A percentile compares a stretch with the other conserved stretches of the same genome.
These are phyloP conservation scores for Paramisgurnus dabryanus DNA, from an alignment of 2,113 vertebrate genomes.

Conservation along the genomic window DNA sequence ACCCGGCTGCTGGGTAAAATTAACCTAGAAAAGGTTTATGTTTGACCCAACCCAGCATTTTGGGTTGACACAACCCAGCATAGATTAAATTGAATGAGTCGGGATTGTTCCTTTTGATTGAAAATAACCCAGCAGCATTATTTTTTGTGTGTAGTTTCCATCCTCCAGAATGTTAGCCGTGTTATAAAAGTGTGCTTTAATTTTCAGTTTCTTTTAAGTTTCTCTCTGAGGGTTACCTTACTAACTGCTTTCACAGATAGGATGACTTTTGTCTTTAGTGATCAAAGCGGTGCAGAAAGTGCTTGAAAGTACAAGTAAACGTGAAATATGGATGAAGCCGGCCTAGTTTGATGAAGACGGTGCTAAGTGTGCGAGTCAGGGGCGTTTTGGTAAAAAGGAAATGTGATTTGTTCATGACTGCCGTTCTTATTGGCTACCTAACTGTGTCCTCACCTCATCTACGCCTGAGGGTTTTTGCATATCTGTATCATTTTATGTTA, in stretches of 20 bases:
- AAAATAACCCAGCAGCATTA: no score
- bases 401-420: slow-evolving; percentile 49
- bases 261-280: slow-evolving; percentile 57
- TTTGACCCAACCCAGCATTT: no score
- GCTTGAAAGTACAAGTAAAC: slow-evolving; percentile 59
- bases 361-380: slow-evolving; percentile 53
- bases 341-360: slow-evolving; percentile 53
- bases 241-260: slow-evolving; percentile 47
- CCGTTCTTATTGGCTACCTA: slow-evolving; percentile 25
- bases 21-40: no score
- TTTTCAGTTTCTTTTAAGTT: slow-evolving; percentile 34
- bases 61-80: no score
- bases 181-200: slow-evolving; percentile 39
- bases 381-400: slow-evolving; percentile 41
- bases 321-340: slow-evolving; percentile 63
- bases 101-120: no score
- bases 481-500: slow-evolving; percentile 50
- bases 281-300: slow-evolving; percentile 58
- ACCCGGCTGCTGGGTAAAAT: no score
- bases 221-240: slow-evolving; percentile 49
- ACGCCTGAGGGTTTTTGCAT: slow-evolving; percentile 49
- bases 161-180: slow-evolving; percentile 4
- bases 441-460: neutral
- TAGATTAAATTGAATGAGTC: no score
- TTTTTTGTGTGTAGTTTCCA: neutral